Evolutionary conservation across 2,797 vertebrate genomes (phyloP).

Genomic region (Mycteria americana): DNA sequence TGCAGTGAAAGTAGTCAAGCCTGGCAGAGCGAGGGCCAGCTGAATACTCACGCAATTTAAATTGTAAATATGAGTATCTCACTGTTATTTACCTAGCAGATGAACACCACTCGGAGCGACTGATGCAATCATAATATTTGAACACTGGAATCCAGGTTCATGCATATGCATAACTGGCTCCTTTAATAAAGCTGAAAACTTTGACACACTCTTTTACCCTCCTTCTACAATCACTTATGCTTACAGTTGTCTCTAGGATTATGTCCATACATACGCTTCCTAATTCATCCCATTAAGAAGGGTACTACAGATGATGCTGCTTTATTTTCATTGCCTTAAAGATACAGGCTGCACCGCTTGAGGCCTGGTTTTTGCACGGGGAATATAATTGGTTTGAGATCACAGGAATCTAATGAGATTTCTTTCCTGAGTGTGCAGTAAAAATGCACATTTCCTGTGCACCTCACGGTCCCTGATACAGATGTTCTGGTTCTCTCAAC

Average conservation of each 20-base stretch:
- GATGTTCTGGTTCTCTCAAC: not conserved
- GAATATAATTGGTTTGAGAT: not conserved
- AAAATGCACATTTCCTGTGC: slow-evolving; percentile 35
- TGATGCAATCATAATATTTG: not conserved
- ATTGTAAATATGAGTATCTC: not conserved
- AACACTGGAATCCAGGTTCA: not conserved
- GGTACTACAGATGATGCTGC: not conserved
- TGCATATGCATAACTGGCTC: not conserved
- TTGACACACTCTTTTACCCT: not conserved
- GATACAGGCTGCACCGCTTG: not conserved
- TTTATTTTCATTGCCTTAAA: not conserved
- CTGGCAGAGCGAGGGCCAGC: not conserved
- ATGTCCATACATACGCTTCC: not conserved
- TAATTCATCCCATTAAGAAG: not conserved
- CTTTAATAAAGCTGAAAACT: not conserved
- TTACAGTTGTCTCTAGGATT: not conserved
- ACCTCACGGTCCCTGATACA: not conserved
- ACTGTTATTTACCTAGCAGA: not conserved
- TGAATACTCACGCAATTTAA: not conserved
- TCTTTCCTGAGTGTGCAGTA: not conserved
- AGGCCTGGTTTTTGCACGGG: not conserved
- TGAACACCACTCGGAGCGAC: not conserved
- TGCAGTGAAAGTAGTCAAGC: not conserved
- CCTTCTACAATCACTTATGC: not conserved
- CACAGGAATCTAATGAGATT: slow-evolving; percentile 29